Evolutionary conservation across 2,113 vertebrate species (phyloP), one percentile per base, ranked within the genome.

Genomic region (Tragelaphus buxtoni): DNA sequence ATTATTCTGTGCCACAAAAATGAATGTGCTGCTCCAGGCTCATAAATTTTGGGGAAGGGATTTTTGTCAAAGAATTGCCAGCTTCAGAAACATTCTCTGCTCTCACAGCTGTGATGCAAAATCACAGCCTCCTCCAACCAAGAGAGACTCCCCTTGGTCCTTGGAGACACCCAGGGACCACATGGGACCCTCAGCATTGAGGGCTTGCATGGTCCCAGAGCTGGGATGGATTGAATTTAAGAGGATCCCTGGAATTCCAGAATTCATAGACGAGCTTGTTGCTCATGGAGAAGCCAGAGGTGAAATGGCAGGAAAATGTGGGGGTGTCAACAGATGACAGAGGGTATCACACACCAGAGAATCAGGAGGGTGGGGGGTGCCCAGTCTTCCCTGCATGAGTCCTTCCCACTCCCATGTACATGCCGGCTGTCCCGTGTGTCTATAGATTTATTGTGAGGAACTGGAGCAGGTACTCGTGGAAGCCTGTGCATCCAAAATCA

Each of bases 31-130:
- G 7, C 18, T 95, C 74, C 74, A 45, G 80, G 47, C 32, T 88
- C 65, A 45, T 53, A 60, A 53, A 58, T 96, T 94, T 47, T 26
- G 77, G 47, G 58, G 58, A 85, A 42, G 87, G 14, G 16, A 63
- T 32, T 94, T 97, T 47, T 76, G 42, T 32, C 61, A 16, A 61
- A 93, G 89, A 51, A 60, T 85, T 18, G 16, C 30, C n/a, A 9
- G 13, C 53, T 58, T 90, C 10, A 35, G 92, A 87, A 61, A 12
- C 18, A 35, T 74, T 45, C 65, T 83, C 94, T 26, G 30, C 80
- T 53, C 18, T 6, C 26, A 26, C 7, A 7, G 65, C 63, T 20
- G 55, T 42, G 39, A 18, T 42, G 39, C 58, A 28, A 83, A 53
- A n/a, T 1, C 53, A n/a, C 28, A 56, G 58, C 24, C 12, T 49